Conservation (phyloP, 2,113 vertebrate genomes). For the Menidia beryllina region DNA sequence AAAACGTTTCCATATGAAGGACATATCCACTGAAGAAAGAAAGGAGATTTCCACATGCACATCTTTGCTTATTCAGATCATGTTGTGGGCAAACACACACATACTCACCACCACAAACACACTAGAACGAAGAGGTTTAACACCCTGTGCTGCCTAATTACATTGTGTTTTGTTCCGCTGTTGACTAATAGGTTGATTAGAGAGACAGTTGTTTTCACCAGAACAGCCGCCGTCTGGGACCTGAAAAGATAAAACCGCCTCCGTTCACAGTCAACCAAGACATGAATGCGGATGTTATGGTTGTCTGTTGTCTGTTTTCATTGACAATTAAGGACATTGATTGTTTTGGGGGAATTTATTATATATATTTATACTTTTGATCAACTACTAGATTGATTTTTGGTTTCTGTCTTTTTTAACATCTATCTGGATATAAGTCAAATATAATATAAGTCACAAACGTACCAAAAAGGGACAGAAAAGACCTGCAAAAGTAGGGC, state of each 20-base stretch:
- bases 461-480: not conserved
- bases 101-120: not conserved
- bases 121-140: slow-evolving; percentile 14
- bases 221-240: slow-evolving; percentile 43
- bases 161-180: slow-evolving; percentile 53
- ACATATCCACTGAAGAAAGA: too few species aligned
- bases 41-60: too few species aligned
- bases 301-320: too few species aligned
- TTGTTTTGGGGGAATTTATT: too few species aligned
- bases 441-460: too few species aligned
- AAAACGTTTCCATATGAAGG: too few species aligned
- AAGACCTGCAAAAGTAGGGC: not conserved
- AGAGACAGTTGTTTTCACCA: slow-evolving; percentile 57
- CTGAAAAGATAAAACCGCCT: not conserved
- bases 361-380: too few species aligned
- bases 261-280: slow-evolving; percentile 16
- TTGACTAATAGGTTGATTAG: slow-evolving; percentile 59
- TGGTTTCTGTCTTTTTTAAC: not conserved
- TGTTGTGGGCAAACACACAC: not conserved
- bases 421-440: too few species aligned
- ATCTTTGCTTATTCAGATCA: too few species aligned
- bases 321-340: too few species aligned
- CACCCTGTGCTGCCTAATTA: slow-evolving; percentile 56
- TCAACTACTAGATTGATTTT: not conserved
- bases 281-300: not conserved